Evolutionary conservation across 92 coral and sea anemone genomes (phyloP).

Genomic region (Montipora capitata): DNA sequence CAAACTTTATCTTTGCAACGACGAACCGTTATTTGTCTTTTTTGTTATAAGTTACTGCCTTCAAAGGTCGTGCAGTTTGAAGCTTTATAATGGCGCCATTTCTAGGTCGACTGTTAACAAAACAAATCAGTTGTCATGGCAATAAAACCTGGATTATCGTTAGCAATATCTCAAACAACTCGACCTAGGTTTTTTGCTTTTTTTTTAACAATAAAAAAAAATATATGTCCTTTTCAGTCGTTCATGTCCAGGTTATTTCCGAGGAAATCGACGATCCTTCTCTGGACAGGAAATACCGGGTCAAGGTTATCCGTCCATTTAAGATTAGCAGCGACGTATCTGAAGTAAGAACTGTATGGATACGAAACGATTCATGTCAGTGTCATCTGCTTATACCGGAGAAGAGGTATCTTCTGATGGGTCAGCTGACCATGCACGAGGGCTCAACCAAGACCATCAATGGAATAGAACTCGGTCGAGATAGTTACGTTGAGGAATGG

Average conservation of each 20-base stretch:
- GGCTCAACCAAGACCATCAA: slow-evolving; percentile 8
- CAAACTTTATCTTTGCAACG: no score
- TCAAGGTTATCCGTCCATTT: slow-evolving; percentile 16
- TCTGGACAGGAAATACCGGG: slow-evolving; percentile 28
- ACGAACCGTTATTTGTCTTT: no score
- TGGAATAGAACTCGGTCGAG: not conserved
- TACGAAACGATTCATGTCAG: slow-evolving; percentile 50
- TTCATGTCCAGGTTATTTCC: slow-evolving; percentile 32
- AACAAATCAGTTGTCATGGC: no score
- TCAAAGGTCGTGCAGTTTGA: no score
- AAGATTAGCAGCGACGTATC: not conserved
- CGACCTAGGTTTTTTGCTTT: not conserved
- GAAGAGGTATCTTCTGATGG: slow-evolving; percentile 72
- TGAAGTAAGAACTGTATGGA: slow-evolving; percentile 33
- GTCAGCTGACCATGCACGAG: slow-evolving; percentile 14
- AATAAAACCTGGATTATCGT: no score
- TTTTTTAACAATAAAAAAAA: not conserved
- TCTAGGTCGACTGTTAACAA: no score
- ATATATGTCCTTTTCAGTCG: not conserved
- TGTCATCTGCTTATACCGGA: slow-evolving; percentile 67
- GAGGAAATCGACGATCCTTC: slow-evolving; percentile 14
- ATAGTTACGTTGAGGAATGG: slow-evolving; percentile 49
- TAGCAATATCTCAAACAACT: no score
- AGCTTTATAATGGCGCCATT: no score
- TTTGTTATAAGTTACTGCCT: no score